Evolutionary conservation across 2,888 invertebrate species (phyloP).

Genomic region (Lithophane socia): DNA sequence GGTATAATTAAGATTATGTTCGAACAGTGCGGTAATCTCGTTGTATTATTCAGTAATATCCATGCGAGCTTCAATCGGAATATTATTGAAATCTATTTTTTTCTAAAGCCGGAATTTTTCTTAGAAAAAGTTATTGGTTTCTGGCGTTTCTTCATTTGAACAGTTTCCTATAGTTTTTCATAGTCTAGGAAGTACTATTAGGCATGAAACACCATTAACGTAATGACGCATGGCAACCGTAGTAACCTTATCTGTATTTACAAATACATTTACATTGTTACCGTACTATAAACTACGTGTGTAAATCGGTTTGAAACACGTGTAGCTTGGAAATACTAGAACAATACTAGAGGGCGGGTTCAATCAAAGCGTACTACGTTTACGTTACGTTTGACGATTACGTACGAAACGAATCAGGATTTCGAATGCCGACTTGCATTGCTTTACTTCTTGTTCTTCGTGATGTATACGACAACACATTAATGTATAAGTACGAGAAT

Average conservation of each 20-base stretch:
- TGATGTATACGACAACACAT: background rate
- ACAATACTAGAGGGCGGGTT: constrained; percentile 42
- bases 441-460: background rate
- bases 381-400: constrained; percentile 12
- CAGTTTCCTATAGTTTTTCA: constrained; percentile 45
- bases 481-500: background rate
- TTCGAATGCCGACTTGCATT: background rate
- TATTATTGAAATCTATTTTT: constrained; percentile 52
- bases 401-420: constrained; percentile 2
- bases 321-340: constrained; percentile 49
- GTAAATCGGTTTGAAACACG: constrained; percentile 59
- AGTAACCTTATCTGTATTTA: constrained; percentile 55
- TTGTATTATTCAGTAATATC: constrained; percentile 47
- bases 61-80: constrained; percentile 51
- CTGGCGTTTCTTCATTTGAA: constrained; percentile 34
- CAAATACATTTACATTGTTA: constrained; percentile 57
- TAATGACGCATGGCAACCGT: constrained; percentile 49
- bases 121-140: constrained; percentile 42
- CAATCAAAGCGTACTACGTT: constrained; percentile 36
- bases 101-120: constrained; percentile 25
- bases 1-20: constrained; percentile 64
- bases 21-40: constrained; percentile 45
- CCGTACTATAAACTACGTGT: constrained; percentile 42
- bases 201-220: constrained; percentile 30
- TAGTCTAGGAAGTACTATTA: constrained; percentile 26